Conservation (phyloP, 1,140 invertebrate species). For the Stegodyphus dumicola region DNA sequence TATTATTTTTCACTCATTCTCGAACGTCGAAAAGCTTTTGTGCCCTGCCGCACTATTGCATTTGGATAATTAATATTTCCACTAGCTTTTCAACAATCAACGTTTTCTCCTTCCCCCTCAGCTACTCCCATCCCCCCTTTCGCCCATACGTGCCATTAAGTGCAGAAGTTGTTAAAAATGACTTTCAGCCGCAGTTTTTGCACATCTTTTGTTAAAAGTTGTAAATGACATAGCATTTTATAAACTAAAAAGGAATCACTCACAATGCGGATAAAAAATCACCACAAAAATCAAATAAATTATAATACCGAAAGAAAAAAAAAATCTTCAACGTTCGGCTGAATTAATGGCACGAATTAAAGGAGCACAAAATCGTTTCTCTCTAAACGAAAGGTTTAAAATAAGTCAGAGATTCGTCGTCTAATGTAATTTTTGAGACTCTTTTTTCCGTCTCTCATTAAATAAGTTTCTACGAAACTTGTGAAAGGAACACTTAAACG, state of each 20-base stretch:
- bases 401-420: conserved; percentile 37
- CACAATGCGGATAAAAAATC: not conserved
- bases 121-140: not conserved
- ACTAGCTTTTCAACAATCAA: conserved; percentile 60
- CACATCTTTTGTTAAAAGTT: conserved; percentile 57
- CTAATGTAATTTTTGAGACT: conserved; percentile 57
- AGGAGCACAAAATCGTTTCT: conserved; percentile 28
- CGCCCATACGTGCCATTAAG: conserved; percentile 40
- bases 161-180: conserved; percentile 59
- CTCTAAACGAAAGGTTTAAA: conserved; percentile 33
- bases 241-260: conserved; percentile 59
- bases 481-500: conserved; percentile 48
- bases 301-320: not conserved
- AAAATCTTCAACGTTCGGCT: conserved; percentile 14
- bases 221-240: conserved; percentile 55
- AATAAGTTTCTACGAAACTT: conserved; percentile 36
- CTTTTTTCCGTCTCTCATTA: conserved; percentile 44
- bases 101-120: conserved; percentile 9
- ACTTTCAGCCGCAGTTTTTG: conserved; percentile 46
- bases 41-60: conserved; percentile 56
- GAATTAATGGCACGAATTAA: conserved; percentile 55
- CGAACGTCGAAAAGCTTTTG: conserved; percentile 31
- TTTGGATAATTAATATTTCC: conserved; percentile 60
- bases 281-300: not conserved
- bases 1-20: conserved; percentile 52